Percentiles rank a stretch among this genome's conserved stretches.
Conservation (phyloP, 2,113 vertebrate species). For the Ochotona princeps region DNA sequence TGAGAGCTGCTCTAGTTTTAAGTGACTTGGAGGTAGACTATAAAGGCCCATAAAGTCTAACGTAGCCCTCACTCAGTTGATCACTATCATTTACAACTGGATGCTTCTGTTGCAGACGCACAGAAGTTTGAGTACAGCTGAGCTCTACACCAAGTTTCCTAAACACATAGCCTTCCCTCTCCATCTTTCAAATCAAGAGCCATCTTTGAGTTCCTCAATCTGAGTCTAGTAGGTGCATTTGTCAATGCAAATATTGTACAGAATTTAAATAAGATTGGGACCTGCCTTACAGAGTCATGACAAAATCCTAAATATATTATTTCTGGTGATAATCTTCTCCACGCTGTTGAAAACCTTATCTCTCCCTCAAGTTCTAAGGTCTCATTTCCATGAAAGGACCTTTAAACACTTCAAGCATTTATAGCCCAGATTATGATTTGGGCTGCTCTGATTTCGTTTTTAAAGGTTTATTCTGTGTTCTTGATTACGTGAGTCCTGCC, state of each 20-base stretch:
- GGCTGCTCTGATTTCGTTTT: constrained; percentile 40
- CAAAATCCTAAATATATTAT: not conserved
- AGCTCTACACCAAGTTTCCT: not conserved
- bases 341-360: not conserved
- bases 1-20: not conserved
- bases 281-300: not conserved
- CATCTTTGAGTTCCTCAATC: not conserved
- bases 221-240: constrained; percentile 18
- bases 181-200: not conserved
- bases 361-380: not conserved
- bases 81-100: not conserved
- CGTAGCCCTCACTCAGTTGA: not conserved
- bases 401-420: not conserved
- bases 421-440: not conserved
- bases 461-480: not conserved
- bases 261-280: not conserved
- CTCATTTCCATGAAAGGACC: not conserved
- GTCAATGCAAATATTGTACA: not conserved
- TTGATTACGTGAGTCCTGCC: not conserved
- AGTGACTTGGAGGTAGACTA: not conserved
- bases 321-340: not conserved
- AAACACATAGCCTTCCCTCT: not conserved
- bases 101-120: not conserved
- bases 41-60: not conserved
- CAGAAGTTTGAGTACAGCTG: not conserved